Evolutionary conservation across 2,797 vertebrate genomes (phyloP), one percentile per base, ranked within the genome.

Genomic region (Pipistrellus pygmaeus): DNA sequence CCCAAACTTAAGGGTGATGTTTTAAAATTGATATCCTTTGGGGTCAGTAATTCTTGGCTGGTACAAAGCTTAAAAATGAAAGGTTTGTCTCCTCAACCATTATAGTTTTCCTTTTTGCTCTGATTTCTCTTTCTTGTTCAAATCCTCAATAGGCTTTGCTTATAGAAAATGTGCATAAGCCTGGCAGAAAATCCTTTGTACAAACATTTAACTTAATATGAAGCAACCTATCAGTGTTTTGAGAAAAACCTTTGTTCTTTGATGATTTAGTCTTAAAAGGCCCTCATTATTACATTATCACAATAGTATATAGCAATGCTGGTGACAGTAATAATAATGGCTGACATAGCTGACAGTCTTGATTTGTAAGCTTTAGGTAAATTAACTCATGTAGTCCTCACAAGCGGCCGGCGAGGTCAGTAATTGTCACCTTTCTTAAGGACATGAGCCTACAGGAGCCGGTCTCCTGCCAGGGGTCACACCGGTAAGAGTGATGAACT

Each of bases 111-210:
- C 23, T 93, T 90, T 69, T 48, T 55, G 53, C 11, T 15, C 73
- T 53, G 32, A 64, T 21, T 60, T 57, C 17, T 88, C 55, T 93
- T 57, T 88, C 53, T 88, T 85, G 14, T 82, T 93, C 51, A 85
- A 64, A 62, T 72, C 41, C 51, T 93, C 57, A 64, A 8, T 68
- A 48, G 41, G n/a, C 53, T 55, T 55, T 85, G 17, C 11, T 90
- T 80, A 41, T 8, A 84, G 44, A 78, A 68, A 77, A 84, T 55
- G 76, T 51, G 13, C 51, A 44, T 78, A 66, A 69, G 11, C 21
- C 72, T 55, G 18, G 38, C 38, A 90, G 80, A 78, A 90, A 85
- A 85, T 66, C 25, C 27, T 95, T 93, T 71, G n/a, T 41, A 21
- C 12, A 76, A 72, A 73, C 80, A 72, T 32, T 30, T 46, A 75